Base-by-base conservation (phyloP, 2,888 invertebrate genomes). In the Heteropelma amictum region DNA sequence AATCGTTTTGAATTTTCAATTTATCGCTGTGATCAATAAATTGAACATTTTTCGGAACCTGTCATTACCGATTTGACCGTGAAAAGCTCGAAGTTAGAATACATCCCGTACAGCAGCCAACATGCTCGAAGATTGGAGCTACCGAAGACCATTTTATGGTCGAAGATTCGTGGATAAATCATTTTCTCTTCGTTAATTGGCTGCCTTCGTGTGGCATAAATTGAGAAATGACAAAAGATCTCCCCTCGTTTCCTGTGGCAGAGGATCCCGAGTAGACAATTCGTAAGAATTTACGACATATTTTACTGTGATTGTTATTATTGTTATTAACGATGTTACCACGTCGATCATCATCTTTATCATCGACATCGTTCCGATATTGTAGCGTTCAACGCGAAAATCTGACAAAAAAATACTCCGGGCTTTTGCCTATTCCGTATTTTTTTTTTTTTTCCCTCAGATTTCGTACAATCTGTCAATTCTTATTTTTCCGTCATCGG, bases 391-490 rank as follows among this genome's bases (percentile, higher is more conserved):
- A 1, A 3, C n/a, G 33, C 8, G n/a, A 33, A 8, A 0, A 10
- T 1, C 33, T n/a, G 33, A n/a, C 10, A 33, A 33, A 30, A 33
- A 51, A 30, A 17, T 10, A 28, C 12, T 51, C 2, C n/a, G n/a
- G n/a, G 28, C 28, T 1, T 33, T 61, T 19, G 3, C 49, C 28
- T 14, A n/a, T 14, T 33, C 10, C 17, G 7, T 42, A n/a, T 12
- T 19, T 40, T 35, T 40, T 10, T 49, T 51, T 35, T 42, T 69
- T 40, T 40, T 45, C 23, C 12, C 12, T 10, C n/a, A 3, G 45
- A 56, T 54, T 56, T 54, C 10, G 8, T 14, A 45, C 19, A 14
- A 51, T 42, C 38, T 17, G 67, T 38, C 63, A 54, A 67, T 72
- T 40, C 28, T 51, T 54, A 47, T 54, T 60, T 67, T 33, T 28